These are phyloP conservation scores for Taxidea taxus DNA, from an alignment of 2,113 vertebrate genomes.

Conservation along the genomic window DNA sequence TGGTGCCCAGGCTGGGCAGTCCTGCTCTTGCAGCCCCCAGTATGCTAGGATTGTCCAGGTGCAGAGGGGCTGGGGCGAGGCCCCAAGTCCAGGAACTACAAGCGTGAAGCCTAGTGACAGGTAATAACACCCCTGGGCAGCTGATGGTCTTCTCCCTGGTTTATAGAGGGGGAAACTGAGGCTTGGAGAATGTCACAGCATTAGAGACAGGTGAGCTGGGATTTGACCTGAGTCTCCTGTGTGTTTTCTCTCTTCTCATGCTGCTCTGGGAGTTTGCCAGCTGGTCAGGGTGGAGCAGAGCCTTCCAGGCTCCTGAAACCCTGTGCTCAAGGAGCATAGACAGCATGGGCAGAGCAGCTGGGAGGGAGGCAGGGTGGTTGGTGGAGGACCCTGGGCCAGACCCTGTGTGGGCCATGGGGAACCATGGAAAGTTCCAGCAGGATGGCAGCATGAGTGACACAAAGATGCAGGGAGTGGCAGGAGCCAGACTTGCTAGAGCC, in stretches of 20 bases:
- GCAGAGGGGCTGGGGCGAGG: neutral
- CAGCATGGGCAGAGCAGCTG: neutral
- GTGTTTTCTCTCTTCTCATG: neutral
- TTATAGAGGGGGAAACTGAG: neutral
- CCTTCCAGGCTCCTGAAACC: neutral
- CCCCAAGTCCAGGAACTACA: neutral
- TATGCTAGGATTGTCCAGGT: neutral
- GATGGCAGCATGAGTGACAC: neutral
- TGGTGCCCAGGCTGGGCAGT: accelerated
- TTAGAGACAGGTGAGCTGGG: neutral
- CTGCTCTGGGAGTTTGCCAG: neutral
- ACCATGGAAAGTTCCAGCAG: neutral
- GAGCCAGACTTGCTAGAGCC: neutral
- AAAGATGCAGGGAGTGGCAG: neutral
- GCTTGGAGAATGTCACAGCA: neutral
- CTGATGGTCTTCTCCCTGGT: neutral
- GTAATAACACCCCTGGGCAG: neutral
- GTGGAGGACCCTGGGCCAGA: neutral
- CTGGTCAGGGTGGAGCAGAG: neutral
- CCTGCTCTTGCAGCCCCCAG: accelerated
- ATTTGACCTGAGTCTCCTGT: neutral
- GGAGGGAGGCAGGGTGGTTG: neutral
- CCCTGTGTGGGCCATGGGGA: neutral
- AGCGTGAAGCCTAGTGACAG: neutral
- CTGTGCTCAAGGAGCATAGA: neutral